Conservation (phyloP, 2,797 vertebrate genomes). For the Sorex maritimensis region DNA sequence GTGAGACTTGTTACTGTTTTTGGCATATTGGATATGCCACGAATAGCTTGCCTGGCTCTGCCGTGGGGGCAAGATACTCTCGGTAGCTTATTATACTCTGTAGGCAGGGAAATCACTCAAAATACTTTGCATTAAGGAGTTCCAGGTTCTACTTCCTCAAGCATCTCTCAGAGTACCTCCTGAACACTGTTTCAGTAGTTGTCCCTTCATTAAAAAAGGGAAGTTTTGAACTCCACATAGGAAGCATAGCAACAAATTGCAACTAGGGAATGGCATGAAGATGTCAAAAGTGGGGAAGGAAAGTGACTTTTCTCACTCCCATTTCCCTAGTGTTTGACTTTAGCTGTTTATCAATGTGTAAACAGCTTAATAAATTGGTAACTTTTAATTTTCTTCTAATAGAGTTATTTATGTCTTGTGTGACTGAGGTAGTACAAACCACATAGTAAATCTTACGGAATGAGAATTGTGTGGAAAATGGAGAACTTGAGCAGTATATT, state of each 20-base stretch:
- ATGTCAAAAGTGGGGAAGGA: neutral
- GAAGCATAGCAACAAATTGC: neutral
- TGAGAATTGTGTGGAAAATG: neutral
- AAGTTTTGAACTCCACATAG: neutral
- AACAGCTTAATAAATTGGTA: neutral
- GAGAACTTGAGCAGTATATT: conserved; percentile 11
- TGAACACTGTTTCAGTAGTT: no score
- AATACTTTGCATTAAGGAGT: no score
- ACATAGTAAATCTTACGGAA: neutral
- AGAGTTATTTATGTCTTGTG: neutral
- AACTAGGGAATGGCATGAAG: neutral
- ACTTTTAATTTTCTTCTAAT: neutral
- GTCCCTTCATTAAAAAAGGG: no score
- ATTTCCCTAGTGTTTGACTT: neutral
- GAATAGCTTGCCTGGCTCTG: no score
- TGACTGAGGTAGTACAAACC: neutral
- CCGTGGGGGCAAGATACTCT: no score
- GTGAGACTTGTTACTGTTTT: no score
- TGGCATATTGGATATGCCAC: no score
- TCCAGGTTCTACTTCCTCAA: no score
- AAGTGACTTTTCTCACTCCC: neutral
- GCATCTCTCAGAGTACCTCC: no score
- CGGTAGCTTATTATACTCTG: neutral
- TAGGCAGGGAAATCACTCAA: no score
- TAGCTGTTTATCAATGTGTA: neutral